Evolutionary conservation across 2,888 invertebrate species (phyloP).

Genomic region (Hyles lineata): DNA sequence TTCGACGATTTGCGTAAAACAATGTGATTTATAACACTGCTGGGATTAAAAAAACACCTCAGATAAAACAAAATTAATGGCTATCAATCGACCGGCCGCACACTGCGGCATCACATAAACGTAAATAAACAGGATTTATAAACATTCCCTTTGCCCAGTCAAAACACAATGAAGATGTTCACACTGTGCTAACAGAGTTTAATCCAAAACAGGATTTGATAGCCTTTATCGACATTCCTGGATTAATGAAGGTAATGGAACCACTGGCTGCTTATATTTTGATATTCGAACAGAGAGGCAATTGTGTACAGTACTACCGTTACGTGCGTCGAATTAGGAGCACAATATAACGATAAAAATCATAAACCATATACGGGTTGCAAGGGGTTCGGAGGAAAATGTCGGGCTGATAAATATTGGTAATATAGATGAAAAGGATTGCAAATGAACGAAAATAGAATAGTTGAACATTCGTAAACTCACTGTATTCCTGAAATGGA

Average conservation of each 20-base stretch:
- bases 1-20: neutral
- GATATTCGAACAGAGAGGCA: neutral
- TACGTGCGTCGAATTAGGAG: neutral
- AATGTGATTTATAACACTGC: conserved; percentile 12
- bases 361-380: neutral
- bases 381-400: neutral
- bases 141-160: neutral
- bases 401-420: neutral
- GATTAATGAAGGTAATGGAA: conserved; percentile 12
- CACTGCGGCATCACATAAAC: neutral
- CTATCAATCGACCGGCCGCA: conserved; percentile 5
- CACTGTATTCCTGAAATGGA: too few relatives aligned
- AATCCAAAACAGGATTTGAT: conserved; percentile 13
- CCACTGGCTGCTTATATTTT: neutral
- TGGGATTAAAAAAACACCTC: conserved; percentile 7
- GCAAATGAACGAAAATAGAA: too few relatives aligned
- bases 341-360: conserved; percentile 1
- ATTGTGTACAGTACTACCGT: neutral
- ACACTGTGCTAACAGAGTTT: conserved; percentile 8
- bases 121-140: neutral
- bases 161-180: conserved; percentile 20
- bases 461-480: too few relatives aligned
- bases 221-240: neutral
- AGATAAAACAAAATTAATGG: neutral
- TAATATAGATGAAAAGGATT: too few relatives aligned